Base-by-base conservation (phyloP, 1,140 invertebrate genomes). In the Diuraphis noxia region DNA sequence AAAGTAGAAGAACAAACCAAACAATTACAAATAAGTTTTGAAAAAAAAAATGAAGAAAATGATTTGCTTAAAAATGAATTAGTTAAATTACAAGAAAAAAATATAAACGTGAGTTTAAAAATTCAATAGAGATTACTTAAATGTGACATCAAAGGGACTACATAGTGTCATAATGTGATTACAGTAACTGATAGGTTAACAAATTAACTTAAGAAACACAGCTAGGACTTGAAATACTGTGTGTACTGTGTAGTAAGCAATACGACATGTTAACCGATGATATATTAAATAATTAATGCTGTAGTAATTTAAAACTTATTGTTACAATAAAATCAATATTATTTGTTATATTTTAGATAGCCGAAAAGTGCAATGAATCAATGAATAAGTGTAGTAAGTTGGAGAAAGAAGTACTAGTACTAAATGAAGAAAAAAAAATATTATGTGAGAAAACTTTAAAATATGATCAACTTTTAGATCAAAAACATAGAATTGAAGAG, bases 401-500 rank as follows among this genome's bases (percentile, higher is more conserved):
- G n/a, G 89, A 91, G 52, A 91, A 81, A 81, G 77, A 91, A 81
- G 38, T 91, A n/a, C n/a, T 82, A 38, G n/a, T 91, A 38, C 30
- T 91, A 81, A 79, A 52, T 30, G n/a, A 82, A 38, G 89, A 91
- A 81, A 91, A 91, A 23, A 82, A 91, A 40, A 8, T 30, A 19
- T 25, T 79, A 2, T n/a, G 36, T 46, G 89, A 91, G 8, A 91
- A 91, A 81, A 91, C 89, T 8, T 49, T 49, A 91, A 91, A 81
- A 91, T 91, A 91, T 91, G 77, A 91, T 38, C 77, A 91, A 6
- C 89, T 91, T 82, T 82, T 91, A 63, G 89, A 91, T 82, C 89
- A 91, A 82, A 91, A 91, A 17, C 89, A 77, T 34, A 91, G 89
- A 82, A 91, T 91, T 91, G 89, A 91, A 91, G 89, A 91, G 5